Evolutionary conservation across 2,888 invertebrate genomes (phyloP), one percentile per base, ranked within the genome.

Genomic region (Atrina japonica): DNA sequence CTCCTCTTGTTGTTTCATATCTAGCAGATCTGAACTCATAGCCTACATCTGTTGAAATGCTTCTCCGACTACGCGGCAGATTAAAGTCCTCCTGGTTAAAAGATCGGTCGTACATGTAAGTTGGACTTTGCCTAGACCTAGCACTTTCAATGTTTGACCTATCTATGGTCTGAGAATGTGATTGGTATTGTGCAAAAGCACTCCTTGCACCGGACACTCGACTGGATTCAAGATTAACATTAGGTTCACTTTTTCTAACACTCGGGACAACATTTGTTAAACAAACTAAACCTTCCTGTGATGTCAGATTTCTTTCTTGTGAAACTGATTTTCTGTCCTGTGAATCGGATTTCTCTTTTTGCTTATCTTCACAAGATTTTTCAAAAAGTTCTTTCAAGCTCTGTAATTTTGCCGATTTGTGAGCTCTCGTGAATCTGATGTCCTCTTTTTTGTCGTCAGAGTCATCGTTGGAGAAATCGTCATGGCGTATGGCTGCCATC

Each of bases 371-470:
- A 60, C 72, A 70, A 16, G 77, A 75, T 30, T 75, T 80, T 71
- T 87, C 87, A 80, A 87, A 86, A 50, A 82, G 73, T 70, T 86
- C 85, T 73, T 83, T 79, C 43, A 87, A 47, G 61, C 80, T 84
- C 58, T 85, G 78, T 58, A 87, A 75, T 63, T 86, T 87, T 59
- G 80, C 77, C 5, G 84, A 83, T 50, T 82, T 70, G 30, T 82
- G 82, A 0, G 81, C 81, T 52, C 82, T 75, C 47, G 83, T 77
- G 23, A 84, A 85, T 21, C 84, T 76, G n/a, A 83, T 78, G 75
- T 81, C 80, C 64, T 82, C 80, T 9, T 70, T 63, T 27, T 72
- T 78, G 60, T 73, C 77, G 23, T 73, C 74, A 49, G 75, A 73
- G 23, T 78, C 80, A 21, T 45, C 65, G 27, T 52, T 55, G 6